phyloP scores from a whole-genome alignment of 2,797 vertebrate species.

The Spatula versicolor region DNA sequence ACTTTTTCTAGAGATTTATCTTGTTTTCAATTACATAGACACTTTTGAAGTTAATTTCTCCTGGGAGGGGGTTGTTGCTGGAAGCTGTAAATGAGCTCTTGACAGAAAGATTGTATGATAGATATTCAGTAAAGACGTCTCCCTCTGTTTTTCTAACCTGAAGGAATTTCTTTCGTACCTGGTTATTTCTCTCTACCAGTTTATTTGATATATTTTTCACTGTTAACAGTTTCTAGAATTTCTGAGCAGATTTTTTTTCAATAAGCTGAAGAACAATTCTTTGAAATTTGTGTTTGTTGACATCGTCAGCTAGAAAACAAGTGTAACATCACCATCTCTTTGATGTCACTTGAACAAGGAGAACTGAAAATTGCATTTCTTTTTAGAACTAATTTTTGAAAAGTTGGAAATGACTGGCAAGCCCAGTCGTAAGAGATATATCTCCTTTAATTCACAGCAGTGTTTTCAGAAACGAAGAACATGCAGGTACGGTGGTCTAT shows the following conservation, averaged over 20 bases:
- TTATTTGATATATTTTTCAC: neutral
- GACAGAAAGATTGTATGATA: neutral
- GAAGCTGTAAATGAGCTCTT: neutral
- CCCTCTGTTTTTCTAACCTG: neutral
- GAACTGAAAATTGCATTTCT: neutral
- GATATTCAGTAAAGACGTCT: neutral
- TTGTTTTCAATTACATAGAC: neutral
- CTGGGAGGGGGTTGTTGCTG: neutral
- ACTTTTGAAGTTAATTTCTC: slow-evolving; percentile 2
- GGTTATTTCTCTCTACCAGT: neutral
- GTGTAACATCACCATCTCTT: neutral
- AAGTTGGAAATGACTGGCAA: neutral
- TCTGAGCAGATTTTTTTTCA: neutral
- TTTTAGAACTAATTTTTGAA: neutral
- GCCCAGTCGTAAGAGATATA: fast-evolving
- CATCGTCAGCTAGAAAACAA: neutral
- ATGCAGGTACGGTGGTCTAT: neutral
- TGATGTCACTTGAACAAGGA: neutral
- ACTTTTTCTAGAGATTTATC: neutral
- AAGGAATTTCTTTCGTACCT: neutral
- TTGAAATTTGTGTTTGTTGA: neutral
- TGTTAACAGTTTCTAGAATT: neutral
- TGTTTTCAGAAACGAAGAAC: neutral
- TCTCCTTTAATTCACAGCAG: neutral
- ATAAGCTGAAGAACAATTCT: neutral